Evolutionary conservation across 53 echinoderm and acorn worm genomes (phyloP), one percentile per base, ranked within the genome.

Genomic region (Astropecten irregularis): DNA sequence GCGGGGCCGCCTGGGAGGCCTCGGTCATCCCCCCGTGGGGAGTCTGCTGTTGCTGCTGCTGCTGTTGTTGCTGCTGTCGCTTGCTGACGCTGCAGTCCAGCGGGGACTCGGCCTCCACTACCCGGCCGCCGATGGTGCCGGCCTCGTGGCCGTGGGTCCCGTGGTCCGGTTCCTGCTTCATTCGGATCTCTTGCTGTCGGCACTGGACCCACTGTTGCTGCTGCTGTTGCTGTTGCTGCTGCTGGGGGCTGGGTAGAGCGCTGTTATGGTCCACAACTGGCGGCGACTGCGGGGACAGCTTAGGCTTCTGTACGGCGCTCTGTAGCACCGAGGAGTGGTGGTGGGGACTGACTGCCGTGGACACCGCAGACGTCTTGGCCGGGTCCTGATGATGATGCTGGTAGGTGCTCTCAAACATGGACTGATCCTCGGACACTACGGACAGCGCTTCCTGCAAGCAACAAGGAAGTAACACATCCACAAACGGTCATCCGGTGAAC

Each of bases 391-490:
- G 47, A 56, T 84, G 30, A 49, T 85, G 77, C 82, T 84, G 85
- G 59, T 94, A 94, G 14, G 85, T 73, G 54, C 77, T 81, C 19
- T 94, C 94, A 63, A 88, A 94, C 85, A 94, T 72, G 51, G 94
- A 91, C 86, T 91, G 94, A 50, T 94, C 94, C n/a, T 94, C 94
- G 77, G 90, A 90, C 40, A 94, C 94, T 82, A 94, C 94, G 31
- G 90, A 90, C 26, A 94, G 71, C 62, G 94, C 94, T 88, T 94
- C 94, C 94, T 94, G 82, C 27, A 85, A 30, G n/a, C n/a, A n/a
- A n/a, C n/a, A n/a, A n/a, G n/a, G n/a, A n/a, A n/a, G 1, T 37
- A 14, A 8, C 21, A 69, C 28, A 69, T 13, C 22, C 27, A 69
- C 46, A 48, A 76, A 76, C n/a, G n/a, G n/a, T n/a, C n/a, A n/a